Evolutionary conservation across 1,140 invertebrate species (phyloP), one percentile per base, ranked within the genome.

Genomic region (Phymorhynchus buccinoides): DNA sequence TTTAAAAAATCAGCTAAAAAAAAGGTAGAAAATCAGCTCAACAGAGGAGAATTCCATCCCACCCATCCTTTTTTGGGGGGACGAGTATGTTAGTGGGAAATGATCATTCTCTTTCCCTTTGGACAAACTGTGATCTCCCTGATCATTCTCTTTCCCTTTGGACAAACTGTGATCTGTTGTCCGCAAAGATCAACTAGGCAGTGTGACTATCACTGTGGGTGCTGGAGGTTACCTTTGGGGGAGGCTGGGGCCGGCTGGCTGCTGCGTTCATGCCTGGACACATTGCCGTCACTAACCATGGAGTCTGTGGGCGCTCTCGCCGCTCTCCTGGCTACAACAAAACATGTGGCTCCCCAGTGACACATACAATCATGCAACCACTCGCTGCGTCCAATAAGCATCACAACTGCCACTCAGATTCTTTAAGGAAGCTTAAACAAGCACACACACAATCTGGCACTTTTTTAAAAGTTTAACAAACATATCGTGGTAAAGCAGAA

Each of bases 261-360:
- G 77, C 42, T 48, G 77, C n/a, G 12, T 30, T 79, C 77, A 4
- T 16, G 3, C 32, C n/a, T 16, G n/a, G 27, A 32, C 42, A 42
- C 27, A 68, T 32, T 48, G 22, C 41, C 81, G 44, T 83, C 71
- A 73, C 71, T 83, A n/a, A 71, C 62, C 41, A 83, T 30, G 16
- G 81, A 44, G 30, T 44, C 81, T 35, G 37, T 27, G 62, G 68
- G 42, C 68, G 48, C 44, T 83, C 44, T 39, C 41, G 42, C 37
- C 73, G 56, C 48, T n/a, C 1, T 37, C 18, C 73, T 66, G 16
- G 27, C 81, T 66, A 83, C 66, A 83, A 83, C 62, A 83, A 83
- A 83, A 71, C 81, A 83, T 83, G 81, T 66, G 73, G 22, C 77
- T 42, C 42, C 32, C 18, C 4, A 9, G 30, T 27, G 32, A 7